Base-by-base conservation (phyloP, 2,797 vertebrate genomes). In the Etheostoma perlongum region DNA sequence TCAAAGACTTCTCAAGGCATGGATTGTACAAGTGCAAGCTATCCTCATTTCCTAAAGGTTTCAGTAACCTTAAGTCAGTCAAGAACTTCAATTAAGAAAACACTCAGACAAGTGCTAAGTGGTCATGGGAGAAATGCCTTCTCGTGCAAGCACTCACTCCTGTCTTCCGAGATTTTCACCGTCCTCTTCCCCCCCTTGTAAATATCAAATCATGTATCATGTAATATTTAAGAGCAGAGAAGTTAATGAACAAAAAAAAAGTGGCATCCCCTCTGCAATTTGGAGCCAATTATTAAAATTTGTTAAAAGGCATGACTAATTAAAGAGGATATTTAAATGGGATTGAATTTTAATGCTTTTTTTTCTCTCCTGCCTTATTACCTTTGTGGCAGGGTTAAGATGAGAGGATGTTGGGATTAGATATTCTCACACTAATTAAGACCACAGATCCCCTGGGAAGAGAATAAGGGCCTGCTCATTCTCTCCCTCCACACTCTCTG, bases 271-370 rank as follows among this genome's bases (percentile, higher is more conserved):
- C 90, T 88, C 79, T 91, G 94, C 94, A 95, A 94, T 94, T 95
- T 93, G 84, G 92, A 94, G 87, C 94, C 93, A 95, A 94, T 95
- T 95, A 95, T 96, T 94, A 95, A 93, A 95, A 95, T 94, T 92
- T 93, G 94, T 95, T 96, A 95, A 95, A 95, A 96, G 91, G 91
- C 94, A 95, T 95, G 95, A 95, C 94, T 96, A 96, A 96, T 96
- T 96, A 95, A 95, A 95, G 93, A 92, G 94, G 94, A 94, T 93
- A 93, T 96, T 95, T 94, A 93, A 95, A 95, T 93, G 85, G 92
- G 90, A 94, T 94, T 95, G 94, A 94, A 95, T 96, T 95, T 95
- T 94, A 95, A 96, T 95, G 94, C 90, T 74, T 92, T 88, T 89
- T 83, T 11, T 13, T 15, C 19, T 40, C 67, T 70, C 63, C 70